Evolutionary conservation across 2,888 invertebrate species (phyloP).

Genomic region (Lithophane semibrunnea): DNA sequence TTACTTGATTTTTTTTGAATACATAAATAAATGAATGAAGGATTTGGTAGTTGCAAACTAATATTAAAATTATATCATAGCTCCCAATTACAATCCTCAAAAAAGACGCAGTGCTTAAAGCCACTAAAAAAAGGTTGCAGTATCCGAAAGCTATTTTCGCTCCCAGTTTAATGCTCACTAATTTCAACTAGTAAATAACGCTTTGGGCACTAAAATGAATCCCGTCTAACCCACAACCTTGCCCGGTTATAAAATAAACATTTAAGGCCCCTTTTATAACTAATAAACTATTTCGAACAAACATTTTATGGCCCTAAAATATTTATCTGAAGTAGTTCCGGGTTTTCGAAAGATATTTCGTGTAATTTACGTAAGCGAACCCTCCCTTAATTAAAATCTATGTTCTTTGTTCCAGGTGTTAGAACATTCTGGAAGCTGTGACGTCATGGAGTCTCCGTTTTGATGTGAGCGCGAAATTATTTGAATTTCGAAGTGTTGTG

Average conservation of each 20-base stretch:
- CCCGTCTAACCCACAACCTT: conserved; percentile 60
- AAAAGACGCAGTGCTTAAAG: neutral
- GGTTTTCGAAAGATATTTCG: conserved; percentile 58
- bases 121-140: conserved; percentile 19
- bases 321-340: conserved; percentile 65
- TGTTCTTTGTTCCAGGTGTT: conserved; percentile 82
- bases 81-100: neutral
- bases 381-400: conserved; percentile 66
- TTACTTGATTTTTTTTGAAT: too few species aligned
- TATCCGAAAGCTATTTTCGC: conserved; percentile 42
- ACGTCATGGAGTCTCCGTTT: conserved; percentile 62
- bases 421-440: conserved; percentile 58
- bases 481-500: conserved; percentile 55
- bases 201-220: conserved; percentile 57
- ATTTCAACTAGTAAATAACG: conserved; percentile 58
- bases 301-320: conserved; percentile 65
- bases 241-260: conserved; percentile 62
- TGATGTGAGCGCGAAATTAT: conserved; percentile 48
- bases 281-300: conserved; percentile 67
- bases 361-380: conserved; percentile 59
- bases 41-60: neutral
- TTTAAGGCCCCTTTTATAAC: conserved; percentile 59
- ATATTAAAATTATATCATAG: conserved; percentile 12
- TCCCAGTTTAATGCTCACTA: conserved; percentile 48
- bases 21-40: neutral